These are phyloP conservation scores for Perizoma affinitatum DNA, from an alignment of 2,888 invertebrate species.

Conservation along the genomic window DNA sequence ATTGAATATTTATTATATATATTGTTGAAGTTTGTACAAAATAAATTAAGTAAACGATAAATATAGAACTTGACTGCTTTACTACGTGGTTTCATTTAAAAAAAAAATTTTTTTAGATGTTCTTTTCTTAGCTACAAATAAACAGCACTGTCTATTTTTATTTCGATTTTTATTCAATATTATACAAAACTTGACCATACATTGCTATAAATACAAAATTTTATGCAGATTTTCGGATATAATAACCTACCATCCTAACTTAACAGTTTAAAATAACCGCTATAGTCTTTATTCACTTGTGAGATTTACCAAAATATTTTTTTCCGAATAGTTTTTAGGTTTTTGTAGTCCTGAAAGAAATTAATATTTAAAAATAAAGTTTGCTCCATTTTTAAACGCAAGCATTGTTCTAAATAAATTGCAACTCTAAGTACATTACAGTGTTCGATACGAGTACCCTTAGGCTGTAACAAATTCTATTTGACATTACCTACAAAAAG, in stretches of 20 bases:
- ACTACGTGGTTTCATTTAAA: constrained; percentile 63
- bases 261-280: constrained; percentile 50
- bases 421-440: too few species aligned
- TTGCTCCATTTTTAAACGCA: too few species aligned
- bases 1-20: constrained; percentile 85
- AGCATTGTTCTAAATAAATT: too few species aligned
- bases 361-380: background rate
- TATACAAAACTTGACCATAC: constrained; percentile 69
- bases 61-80: constrained; percentile 86
- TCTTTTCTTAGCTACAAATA: constrained; percentile 46
- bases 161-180: constrained; percentile 73
- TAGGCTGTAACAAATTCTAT: too few species aligned
- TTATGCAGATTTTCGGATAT: constrained; percentile 56
- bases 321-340: constrained; percentile 43
- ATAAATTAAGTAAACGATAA: constrained; percentile 85
- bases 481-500: too few species aligned
- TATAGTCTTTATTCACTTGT: constrained; percentile 73
- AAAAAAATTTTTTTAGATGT: too few species aligned
- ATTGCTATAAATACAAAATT: constrained; percentile 70
- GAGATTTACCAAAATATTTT: constrained; percentile 52
- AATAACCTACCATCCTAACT: constrained; percentile 64
- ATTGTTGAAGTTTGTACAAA: constrained; percentile 86
- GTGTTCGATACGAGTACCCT: too few species aligned
- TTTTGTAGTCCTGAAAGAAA: constrained; percentile 31
- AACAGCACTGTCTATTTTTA: constrained; percentile 79